Percentiles rank a stretch among this genome's conserved stretches.
These are phyloP conservation scores for Aricia artaxerxes DNA, from an alignment of 2,888 invertebrate species.

Conservation along the genomic window DNA sequence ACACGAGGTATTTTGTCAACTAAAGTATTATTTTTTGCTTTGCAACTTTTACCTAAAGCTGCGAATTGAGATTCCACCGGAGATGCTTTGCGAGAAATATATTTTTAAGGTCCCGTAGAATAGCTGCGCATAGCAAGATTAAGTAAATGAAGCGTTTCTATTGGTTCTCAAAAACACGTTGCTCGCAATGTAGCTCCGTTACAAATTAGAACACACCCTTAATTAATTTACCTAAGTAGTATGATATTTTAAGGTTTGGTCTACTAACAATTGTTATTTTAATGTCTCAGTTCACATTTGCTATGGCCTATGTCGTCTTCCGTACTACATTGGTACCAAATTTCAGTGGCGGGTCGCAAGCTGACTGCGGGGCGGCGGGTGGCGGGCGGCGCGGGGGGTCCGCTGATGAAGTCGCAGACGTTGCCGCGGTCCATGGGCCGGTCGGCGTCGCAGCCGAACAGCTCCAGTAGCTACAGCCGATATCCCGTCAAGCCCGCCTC, in stretches of 20 bases:
- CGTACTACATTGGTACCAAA: not conserved
- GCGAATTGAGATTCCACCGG: not conserved
- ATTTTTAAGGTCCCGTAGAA: too few species aligned
- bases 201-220: too few species aligned
- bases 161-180: too few species aligned
- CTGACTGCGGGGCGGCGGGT: conserved; percentile 87
- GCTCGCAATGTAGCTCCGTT: too few species aligned
- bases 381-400: conserved; percentile 81
- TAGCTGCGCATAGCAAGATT: too few species aligned
- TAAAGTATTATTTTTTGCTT: not conserved
- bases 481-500: conserved; percentile 85
- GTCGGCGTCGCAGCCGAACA: conserved; percentile 78
- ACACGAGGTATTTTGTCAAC: not conserved
- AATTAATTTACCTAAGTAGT: not conserved
- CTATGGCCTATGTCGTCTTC: not conserved
- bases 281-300: not conserved
- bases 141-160: too few species aligned
- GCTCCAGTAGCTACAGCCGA: conserved; percentile 68
- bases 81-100: too few species aligned
- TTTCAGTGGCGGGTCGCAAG: conserved; percentile 89
- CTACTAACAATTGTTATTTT: not conserved
- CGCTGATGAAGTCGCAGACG: conserved; percentile 91
- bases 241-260: not conserved
- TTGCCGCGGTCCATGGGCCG: conserved; percentile 91
- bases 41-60: not conserved